Percentiles rank a stretch among this genome's conserved stretches.
Conservation (phyloP, 2,888 invertebrate genomes). For the Drosophila prolongata region DNA sequence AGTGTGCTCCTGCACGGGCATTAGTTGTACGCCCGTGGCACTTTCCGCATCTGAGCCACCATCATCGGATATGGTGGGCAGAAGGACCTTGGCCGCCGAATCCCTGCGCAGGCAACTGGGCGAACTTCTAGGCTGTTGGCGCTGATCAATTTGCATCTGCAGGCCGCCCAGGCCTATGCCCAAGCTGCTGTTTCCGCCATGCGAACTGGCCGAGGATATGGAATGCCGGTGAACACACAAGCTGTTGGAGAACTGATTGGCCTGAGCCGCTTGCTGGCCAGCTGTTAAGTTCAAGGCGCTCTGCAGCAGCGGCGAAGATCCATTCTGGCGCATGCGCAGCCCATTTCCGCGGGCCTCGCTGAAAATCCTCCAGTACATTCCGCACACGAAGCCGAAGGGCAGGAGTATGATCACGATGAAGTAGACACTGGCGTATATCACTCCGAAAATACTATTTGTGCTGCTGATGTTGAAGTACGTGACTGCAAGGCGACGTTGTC, state of each 20-base stretch:
- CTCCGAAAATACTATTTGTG: slow-evolving; percentile 78
- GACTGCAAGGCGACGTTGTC: slow-evolving; percentile 68
- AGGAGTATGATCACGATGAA: slow-evolving; percentile 84
- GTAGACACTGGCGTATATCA: slow-evolving; percentile 82
- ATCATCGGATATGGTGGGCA: slow-evolving; percentile 82
- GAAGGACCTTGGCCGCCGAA: slow-evolving; percentile 80
- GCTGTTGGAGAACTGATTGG: slow-evolving; percentile 71
- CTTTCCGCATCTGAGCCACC: slow-evolving; percentile 72
- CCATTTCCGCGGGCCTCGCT: slow-evolving; percentile 84
- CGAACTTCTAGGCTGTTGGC: slow-evolving; percentile 60
- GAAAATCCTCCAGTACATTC: slow-evolving; percentile 85
- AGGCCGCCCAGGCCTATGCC: slow-evolving; percentile 68
- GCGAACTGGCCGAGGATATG: slow-evolving; percentile 80
- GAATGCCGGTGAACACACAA: slow-evolving; percentile 81
- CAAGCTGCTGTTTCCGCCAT: slow-evolving; percentile 62
- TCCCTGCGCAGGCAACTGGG: slow-evolving; percentile 80
- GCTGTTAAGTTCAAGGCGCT: slow-evolving; percentile 83
- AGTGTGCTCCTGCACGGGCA: slow-evolving; percentile 68
- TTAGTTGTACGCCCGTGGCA: slow-evolving; percentile 47
- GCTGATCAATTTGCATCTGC: slow-evolving; percentile 83
- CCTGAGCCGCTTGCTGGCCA: slow-evolving; percentile 48
- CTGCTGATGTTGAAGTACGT: slow-evolving; percentile 70
- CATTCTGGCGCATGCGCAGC: slow-evolving; percentile 84
- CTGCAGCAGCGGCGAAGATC: slow-evolving; percentile 84
- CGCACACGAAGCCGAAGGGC: slow-evolving; percentile 84